These are phyloP conservation scores for Ephydatia muelleri DNA, from an alignment of 37 sponge, comb jelly and placozoan genomes.

Conservation along the genomic window DNA sequence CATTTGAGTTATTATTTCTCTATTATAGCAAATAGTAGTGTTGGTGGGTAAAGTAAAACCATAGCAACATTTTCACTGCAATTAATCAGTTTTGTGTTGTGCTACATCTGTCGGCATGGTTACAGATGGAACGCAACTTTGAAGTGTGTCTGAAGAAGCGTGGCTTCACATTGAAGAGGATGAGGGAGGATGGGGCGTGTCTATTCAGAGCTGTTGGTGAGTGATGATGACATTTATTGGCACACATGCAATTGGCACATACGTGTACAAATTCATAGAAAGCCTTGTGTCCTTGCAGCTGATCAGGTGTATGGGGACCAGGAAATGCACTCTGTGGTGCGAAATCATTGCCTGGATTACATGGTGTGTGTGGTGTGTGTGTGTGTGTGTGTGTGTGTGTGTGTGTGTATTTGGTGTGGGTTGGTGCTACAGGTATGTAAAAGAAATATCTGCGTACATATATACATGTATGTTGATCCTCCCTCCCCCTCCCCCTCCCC, in stretches of 20 bases:
- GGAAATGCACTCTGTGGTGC: conserved; percentile 87
- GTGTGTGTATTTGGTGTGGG: neutral
- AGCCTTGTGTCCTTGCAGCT: conserved; percentile 56
- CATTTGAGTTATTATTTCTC: no score
- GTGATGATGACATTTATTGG: neutral
- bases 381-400: conserved; percentile 8
- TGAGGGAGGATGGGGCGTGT: conserved; percentile 92
- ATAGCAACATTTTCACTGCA: no score
- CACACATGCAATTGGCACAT: neutral
- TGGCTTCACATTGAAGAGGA: conserved; percentile 83
- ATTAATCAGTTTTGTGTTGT: neutral
- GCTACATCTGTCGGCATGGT: neutral
- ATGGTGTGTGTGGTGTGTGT: conserved; percentile 64
- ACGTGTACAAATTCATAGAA: neutral
- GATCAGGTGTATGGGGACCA: conserved; percentile 98
- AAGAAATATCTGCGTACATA: neutral
- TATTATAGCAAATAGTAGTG: no score
- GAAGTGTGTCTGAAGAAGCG: conserved; percentile 85
- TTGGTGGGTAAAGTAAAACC: no score
- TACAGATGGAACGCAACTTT: conserved; percentile 84
- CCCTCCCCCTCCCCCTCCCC: conserved; percentile 27
- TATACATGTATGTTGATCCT: neutral
- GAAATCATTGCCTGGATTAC: conserved; percentile 93
- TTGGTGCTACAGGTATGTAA: neutral
- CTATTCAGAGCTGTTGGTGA: conserved; percentile 91